Conservation (phyloP, 2,888 invertebrate species). For the Trissoscelio sp. region DNA sequence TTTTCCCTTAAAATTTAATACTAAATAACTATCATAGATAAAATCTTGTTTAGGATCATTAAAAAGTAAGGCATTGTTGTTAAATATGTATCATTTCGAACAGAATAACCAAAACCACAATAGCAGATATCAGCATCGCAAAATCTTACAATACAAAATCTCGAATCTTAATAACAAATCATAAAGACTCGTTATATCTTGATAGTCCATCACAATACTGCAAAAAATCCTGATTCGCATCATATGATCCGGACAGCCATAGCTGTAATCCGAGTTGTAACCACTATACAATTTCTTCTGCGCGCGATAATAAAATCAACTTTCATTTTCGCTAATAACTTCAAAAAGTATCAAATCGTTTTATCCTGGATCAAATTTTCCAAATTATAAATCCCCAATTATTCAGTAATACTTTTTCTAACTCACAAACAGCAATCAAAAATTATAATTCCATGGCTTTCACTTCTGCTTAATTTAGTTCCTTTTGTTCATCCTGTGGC, state of each 20-base stretch:
- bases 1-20: background rate
- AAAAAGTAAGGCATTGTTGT: constrained; percentile 17
- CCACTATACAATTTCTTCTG: constrained; percentile 32
- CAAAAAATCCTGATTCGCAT: constrained; percentile 44
- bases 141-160: constrained; percentile 45
- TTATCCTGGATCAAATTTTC: background rate
- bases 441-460: background rate
- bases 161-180: constrained; percentile 54
- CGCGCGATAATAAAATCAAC: constrained; percentile 17
- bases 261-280: constrained; percentile 51
- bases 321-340: constrained; percentile 47
- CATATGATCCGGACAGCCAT: constrained; percentile 48
- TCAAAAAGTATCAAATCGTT: background rate
- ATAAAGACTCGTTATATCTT: constrained; percentile 42
- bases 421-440: background rate
- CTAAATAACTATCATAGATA: constrained; percentile 2
- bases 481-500: constrained; percentile 9
- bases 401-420: background rate
- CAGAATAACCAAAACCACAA: constrained; percentile 20
- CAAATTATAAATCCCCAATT: no score
- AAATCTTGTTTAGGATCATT: background rate
- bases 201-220: constrained; percentile 50
- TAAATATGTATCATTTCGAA: constrained; percentile 13
- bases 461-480: background rate
- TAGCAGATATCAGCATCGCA: constrained; percentile 30